These are phyloP conservation scores for Mantis religiosa DNA, from an alignment of 2,888 invertebrate species.

Conservation along the genomic window DNA sequence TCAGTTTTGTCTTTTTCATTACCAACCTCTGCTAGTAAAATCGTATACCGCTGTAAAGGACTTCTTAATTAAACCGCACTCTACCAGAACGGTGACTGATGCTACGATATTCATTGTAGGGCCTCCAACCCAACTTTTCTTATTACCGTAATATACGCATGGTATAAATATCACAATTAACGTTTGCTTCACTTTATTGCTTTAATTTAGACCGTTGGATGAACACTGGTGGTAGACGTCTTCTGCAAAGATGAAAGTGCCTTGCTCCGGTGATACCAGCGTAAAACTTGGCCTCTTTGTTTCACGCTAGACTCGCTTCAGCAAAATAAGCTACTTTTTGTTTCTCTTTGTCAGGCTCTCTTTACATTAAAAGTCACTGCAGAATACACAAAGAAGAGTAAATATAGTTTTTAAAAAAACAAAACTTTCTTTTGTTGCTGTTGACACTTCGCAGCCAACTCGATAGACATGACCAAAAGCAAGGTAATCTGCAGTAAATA, in stretches of 20 bases:
- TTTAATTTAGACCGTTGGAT: background rate
- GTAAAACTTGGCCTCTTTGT: background rate
- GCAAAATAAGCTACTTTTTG: background rate
- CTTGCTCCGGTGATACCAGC: background rate
- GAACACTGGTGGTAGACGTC: background rate
- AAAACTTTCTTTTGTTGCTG: background rate
- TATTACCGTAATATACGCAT: background rate
- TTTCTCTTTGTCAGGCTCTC: background rate
- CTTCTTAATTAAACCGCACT: background rate
- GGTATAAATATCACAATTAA: background rate
- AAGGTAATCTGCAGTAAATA: no score
- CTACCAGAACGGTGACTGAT: background rate
- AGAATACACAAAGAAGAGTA: no score
- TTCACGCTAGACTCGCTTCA: background rate
- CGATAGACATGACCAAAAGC: no score
- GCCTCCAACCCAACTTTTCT: background rate
- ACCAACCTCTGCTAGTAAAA: background rate
- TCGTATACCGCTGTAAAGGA: background rate
- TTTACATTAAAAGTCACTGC: background rate
- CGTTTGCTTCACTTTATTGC: background rate
- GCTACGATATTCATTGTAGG: background rate
- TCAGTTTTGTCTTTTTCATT: background rate
- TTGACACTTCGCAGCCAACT: no score
- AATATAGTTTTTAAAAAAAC: background rate
- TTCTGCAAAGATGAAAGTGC: background rate